Evolutionary conservation across 2,888 invertebrate genomes (phyloP), one percentile per base, ranked within the genome.

Genomic region (Drosophila fungiperda): DNA sequence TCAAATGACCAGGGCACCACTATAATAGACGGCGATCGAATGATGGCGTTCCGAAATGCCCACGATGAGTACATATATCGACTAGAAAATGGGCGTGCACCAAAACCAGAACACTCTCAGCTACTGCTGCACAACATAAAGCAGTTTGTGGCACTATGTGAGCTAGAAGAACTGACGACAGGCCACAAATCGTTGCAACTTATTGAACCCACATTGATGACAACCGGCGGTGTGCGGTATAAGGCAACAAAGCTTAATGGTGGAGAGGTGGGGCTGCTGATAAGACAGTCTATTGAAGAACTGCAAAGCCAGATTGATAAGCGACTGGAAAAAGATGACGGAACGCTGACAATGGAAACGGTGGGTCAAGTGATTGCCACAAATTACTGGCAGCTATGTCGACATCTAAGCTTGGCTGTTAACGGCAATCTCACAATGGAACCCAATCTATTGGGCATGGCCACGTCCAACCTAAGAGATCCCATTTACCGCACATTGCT

Each of bases 401-500:
- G 63, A 7, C 57, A 67, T 7, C 48, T 84, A 0, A 79, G 72
- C 17, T 55, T 60, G 38, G 72, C 68, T n/a, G 52, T 84, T 8
- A 89, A 84, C 82, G 94, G 95, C 82, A 94, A 95, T 84, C 95
- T 95, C 0, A 93, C 7, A 55, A 55, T 95, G n/a, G 58, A 72
- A 26, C 73, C 83, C 3, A 82, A 63, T 48, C 53, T 83, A 12
- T 38, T 90, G 23, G 75, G 78, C 23, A 57, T 78, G 57, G 61
- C 83, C 20, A 78, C 75, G 0, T 71, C 74, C 17, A 83, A 80
- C 68, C 93, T 96, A 40, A 95, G 96, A 73, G 96, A 96, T 89
- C 96, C 96, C 20, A 94, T 95, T 20, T 96, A 96, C 94, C 96
- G 95, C 6, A 23, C 57, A 90, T 94, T 95, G 79, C 92, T 96